phyloP scores from a whole-genome alignment of 1,140 invertebrate genomes.

The Diorhabda sublineata region DNA sequence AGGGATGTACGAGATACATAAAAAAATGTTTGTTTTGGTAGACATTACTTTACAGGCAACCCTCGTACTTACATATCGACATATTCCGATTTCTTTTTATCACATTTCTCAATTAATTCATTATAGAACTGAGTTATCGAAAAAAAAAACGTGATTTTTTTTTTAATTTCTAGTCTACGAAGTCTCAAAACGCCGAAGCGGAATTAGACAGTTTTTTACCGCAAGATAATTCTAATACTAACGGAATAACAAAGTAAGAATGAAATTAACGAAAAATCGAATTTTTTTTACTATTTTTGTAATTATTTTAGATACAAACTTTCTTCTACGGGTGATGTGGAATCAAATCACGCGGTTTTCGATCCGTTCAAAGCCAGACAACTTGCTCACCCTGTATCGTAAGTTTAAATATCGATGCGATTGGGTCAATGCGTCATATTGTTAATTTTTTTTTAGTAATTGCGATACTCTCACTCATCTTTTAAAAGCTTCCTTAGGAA shows the following conservation, averaged over 20 bases:
- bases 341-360: conserved; percentile 53
- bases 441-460: conserved; percentile 55
- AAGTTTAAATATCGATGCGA: conserved; percentile 49
- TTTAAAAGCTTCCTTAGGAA: conserved; percentile 83
- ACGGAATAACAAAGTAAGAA: conserved; percentile 42
- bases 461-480: conserved; percentile 81
- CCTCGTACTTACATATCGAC: no score
- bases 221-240: conserved; percentile 53
- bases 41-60: no score
- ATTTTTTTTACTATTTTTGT: neutral
- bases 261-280: neutral
- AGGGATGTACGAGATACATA: no score
- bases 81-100: no score
- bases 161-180: conserved; percentile 37
- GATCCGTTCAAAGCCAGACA: conserved; percentile 71
- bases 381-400: conserved; percentile 75
- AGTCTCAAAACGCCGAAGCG: conserved; percentile 41
- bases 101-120: no score
- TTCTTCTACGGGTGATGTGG: conserved; percentile 50
- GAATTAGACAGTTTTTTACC: conserved; percentile 65
- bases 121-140: no score
- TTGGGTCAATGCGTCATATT: neutral
- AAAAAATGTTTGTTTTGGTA: no score
- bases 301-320: conserved; percentile 60
- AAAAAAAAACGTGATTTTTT: neutral